Evolutionary conservation across 2,797 vertebrate genomes (phyloP).

Genomic region (Bryconaethiops microstoma): DNA sequence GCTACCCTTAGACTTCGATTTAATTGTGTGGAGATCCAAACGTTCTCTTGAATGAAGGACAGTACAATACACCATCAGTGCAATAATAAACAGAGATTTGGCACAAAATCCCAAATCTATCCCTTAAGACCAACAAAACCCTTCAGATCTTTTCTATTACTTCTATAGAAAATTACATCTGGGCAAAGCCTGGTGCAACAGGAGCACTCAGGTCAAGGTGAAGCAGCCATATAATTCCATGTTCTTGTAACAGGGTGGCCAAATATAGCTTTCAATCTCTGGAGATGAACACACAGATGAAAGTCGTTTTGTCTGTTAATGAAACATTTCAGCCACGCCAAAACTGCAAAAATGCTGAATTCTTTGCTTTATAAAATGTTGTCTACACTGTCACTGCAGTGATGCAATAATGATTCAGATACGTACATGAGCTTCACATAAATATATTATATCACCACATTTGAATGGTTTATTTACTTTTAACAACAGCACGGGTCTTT

Average conservation of each 20-base stretch:
- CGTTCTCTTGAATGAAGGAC: background rate
- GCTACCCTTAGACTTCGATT: background rate
- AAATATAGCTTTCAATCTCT: conserved; percentile 21
- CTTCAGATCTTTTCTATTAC: conserved; percentile 32
- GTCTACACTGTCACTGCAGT: too few species aligned
- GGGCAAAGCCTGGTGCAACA: conserved; percentile 19
- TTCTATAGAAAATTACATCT: conserved; percentile 11
- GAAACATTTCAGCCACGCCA: background rate
- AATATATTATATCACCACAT: too few species aligned
- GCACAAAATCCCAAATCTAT: conserved; percentile 13
- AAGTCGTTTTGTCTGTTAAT: background rate
- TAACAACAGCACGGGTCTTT: too few species aligned
- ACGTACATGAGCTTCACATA: too few species aligned
- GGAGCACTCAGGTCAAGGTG: conserved; percentile 31
- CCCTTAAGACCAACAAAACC: background rate
- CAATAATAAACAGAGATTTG: conserved; percentile 4
- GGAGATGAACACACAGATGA: conserved; percentile 11
- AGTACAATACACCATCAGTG: conserved; percentile 8
- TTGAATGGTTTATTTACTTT: too few species aligned
- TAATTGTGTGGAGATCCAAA: background rate
- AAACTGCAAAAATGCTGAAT: background rate
- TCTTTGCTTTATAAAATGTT: background rate
- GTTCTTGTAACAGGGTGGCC: conserved; percentile 9
- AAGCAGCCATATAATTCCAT: background rate
- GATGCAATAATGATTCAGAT: too few species aligned